Base-by-base conservation (phyloP, 1,140 invertebrate species). In the Habropoda laboriosa region DNA sequence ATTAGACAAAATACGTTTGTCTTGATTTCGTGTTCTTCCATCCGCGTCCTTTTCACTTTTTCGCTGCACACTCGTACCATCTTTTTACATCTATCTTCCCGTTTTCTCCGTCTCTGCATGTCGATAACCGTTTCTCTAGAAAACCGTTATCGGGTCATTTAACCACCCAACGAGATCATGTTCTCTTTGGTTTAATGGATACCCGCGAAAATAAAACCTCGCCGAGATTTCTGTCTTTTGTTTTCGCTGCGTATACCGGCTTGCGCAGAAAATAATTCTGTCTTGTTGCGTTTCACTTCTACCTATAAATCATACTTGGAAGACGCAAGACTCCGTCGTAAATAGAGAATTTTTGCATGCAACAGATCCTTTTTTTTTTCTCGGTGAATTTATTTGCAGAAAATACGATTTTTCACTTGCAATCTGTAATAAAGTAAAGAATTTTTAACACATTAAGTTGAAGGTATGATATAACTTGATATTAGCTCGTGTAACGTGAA, bases 91-190 rank as follows among this genome's bases (percentile, higher is more conserved):
- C 1, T 30, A 35, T 64, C 42, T 27, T 16, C 10, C 51, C 27
- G 35, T 76, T 76, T 76, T 45, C 73, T 76, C 72, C 45, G 61
- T 66, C 61, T 67, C 38, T 12, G 27, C 61, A 38, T 40, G 73
- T 67, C 73, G 49, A 57, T 76, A 76, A 76, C 73, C 73, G 73
- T 76, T 76, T 32, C 51, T 76, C 73, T 42, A 30, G 16, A 47
- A 53, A 78, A 78, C 75, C 75, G 66, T 78, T 78, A 78, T 78
- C 75, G 53, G 75, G 75, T 78, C 77, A 81, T 51, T 79, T 83
- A 80, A 83, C 84, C 81, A 86, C 73, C 79, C 75, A 89, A 86
- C 80, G 80, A 82, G 87, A 90, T 90, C 86, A 81, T 74, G 63
- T 76, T 76, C 76, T 53, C 35, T 49, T 71, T 70, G 80, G 60